Base-by-base conservation (phyloP, 1,140 invertebrate genomes). In the Pseudomyrmex gracilis region DNA sequence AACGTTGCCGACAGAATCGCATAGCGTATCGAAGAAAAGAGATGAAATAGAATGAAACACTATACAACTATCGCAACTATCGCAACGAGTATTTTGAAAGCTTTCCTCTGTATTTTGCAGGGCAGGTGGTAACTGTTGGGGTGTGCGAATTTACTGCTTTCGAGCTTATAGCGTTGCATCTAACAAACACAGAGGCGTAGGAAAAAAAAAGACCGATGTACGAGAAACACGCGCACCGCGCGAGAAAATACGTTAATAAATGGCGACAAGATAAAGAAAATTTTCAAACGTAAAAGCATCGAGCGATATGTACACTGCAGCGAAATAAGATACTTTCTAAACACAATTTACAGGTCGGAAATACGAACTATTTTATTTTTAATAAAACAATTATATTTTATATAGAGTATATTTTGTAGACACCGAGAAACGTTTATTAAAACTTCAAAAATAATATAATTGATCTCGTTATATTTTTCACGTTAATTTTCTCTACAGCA, bases 231-330 rank as follows among this genome's bases (percentile, higher is more conserved):
- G 55, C 45, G 34, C 12, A 66, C 12, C 12, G 9, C 15, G 55
- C 49, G 67, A 70, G 66, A 71, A 80, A 80, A 70, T 80, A 80
- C 76, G 53, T 80, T 80, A 70, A 80, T 80, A 80, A 71, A 80
- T 70, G 76, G 70, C 53, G 66, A 70, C 45, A 71, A n/a, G 15
- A 12, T 60, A 80, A 67, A 80, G 66, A 80, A 70, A 80, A 80
- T 55, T 58, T 43, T 78, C 76, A 70, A 17, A 60, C 17, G n/a
- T 80, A 60, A 80, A 60, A 8, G 15, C 22, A 15, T 45, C 34
- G n/a, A n/a, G 24, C 43, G 9, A 70, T 22, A 20, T 63, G 20
- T 1, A 17, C 1, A 13, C 17, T 3, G 20, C 24, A 13, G 20
- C 20, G 43, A 80, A 58, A 58, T 47, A 68, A 7, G 5, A 47